Conservation (phyloP, 2,888 invertebrate genomes). For the Idaea aversata region DNA sequence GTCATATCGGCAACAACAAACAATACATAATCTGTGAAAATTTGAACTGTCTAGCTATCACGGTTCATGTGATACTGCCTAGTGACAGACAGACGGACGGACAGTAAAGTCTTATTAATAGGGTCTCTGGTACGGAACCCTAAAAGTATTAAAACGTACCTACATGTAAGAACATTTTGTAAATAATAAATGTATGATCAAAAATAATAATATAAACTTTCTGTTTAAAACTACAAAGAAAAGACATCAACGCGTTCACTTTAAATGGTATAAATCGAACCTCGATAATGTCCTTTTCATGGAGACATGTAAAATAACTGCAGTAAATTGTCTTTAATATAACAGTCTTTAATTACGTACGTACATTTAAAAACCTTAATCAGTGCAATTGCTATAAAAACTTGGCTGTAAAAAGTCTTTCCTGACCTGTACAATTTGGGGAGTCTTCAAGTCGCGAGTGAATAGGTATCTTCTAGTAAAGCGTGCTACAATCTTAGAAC, state of each 20-base stretch:
- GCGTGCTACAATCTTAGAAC: too few relatives aligned
- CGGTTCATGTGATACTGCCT: background rate
- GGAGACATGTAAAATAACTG: background rate
- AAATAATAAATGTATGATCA: too few relatives aligned
- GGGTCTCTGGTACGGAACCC: background rate
- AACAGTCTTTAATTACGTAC: too few relatives aligned
- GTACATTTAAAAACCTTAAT: too few relatives aligned
- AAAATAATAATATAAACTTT: background rate
- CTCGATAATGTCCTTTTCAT: background rate
- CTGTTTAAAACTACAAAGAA: background rate
- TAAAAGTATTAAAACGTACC: background rate
- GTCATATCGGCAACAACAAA: background rate
- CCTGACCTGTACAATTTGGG: too few relatives aligned
- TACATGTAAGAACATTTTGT: too few relatives aligned
- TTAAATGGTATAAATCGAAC: background rate
- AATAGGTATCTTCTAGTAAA: too few relatives aligned
- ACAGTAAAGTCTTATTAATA: background rate
- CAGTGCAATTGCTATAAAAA: too few relatives aligned
- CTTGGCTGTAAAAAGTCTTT: too few relatives aligned
- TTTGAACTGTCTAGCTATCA: background rate
- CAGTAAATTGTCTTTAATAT: too few relatives aligned
- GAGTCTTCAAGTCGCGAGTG: too few relatives aligned
- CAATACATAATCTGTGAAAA: background rate
- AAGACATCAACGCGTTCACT: background rate
- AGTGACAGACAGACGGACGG: background rate